Conservation (phyloP, 2,797 vertebrate genomes). For the Thunnus albacares region DNA sequence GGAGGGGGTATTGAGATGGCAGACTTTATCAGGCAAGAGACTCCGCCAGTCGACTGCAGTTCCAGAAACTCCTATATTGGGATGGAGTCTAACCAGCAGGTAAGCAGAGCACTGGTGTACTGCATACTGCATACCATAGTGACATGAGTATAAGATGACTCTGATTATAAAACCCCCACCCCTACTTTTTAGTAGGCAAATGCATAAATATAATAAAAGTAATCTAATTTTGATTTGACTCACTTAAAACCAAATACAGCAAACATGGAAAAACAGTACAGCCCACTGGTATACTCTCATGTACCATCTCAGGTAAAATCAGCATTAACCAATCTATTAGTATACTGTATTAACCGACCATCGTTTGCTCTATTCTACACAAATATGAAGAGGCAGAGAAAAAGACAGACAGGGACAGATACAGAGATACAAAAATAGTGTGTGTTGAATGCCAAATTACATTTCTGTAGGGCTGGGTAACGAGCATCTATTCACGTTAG, state of each 20-base stretch:
- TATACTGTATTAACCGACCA: background rate
- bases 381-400: background rate
- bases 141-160: background rate
- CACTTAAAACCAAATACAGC: background rate
- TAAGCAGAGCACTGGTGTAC: conserved; percentile 67
- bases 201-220: background rate
- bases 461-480: background rate
- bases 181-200: background rate
- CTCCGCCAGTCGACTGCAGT: conserved; percentile 98
- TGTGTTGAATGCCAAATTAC: background rate
- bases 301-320: background rate
- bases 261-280: background rate
- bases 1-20: conserved; percentile 99
- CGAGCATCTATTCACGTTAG: too few species aligned
- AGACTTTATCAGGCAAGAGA: conserved; percentile 96
- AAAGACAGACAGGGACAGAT: background rate
- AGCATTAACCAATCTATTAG: too few species aligned
- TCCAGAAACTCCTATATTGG: conserved; percentile 98
- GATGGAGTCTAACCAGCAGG: conserved; percentile 94
- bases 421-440: background rate
- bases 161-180: background rate
- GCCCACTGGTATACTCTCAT: background rate
- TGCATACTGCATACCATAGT: background rate
- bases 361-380: background rate
- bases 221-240: background rate